Evolutionary conservation across 2,113 vertebrate species (phyloP).

Genomic region (Calypte anna): DNA sequence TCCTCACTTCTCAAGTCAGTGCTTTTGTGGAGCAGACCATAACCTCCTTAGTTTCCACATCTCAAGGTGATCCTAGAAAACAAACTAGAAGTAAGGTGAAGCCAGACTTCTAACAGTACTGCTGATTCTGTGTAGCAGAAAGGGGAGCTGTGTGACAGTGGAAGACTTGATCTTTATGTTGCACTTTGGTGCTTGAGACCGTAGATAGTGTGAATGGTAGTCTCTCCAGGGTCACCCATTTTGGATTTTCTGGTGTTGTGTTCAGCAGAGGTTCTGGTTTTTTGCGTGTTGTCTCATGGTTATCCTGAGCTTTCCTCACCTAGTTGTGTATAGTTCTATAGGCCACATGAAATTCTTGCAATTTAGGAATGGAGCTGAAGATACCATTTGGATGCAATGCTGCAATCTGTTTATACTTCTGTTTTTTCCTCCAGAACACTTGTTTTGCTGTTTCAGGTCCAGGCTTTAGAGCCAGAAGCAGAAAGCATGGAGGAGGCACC

Average conservation of each 20-base stretch:
- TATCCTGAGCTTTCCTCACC: neutral
- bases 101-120: neutral
- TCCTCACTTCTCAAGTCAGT: neutral
- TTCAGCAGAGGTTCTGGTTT: neutral
- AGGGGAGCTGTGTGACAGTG: neutral
- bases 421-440: neutral
- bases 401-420: neutral
- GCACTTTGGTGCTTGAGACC: neutral
- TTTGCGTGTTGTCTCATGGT: neutral
- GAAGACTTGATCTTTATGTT: neutral
- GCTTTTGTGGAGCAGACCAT: neutral
- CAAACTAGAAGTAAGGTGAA: neutral
- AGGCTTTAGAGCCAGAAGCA: slow-evolving; percentile 65
- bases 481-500: slow-evolving; percentile 51
- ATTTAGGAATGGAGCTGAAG: neutral
- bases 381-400: neutral
- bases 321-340: rapidly evolving
- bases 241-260: neutral
- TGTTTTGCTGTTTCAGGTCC: slow-evolving; percentile 28
- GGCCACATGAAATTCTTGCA: neutral
- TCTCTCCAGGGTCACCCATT: neutral
- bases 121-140: neutral
- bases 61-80: neutral
- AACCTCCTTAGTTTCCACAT: neutral
- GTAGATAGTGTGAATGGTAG: neutral